phyloP scores from a whole-genome alignment of 2,888 invertebrate genomes.

The Adelognathus sp. region DNA sequence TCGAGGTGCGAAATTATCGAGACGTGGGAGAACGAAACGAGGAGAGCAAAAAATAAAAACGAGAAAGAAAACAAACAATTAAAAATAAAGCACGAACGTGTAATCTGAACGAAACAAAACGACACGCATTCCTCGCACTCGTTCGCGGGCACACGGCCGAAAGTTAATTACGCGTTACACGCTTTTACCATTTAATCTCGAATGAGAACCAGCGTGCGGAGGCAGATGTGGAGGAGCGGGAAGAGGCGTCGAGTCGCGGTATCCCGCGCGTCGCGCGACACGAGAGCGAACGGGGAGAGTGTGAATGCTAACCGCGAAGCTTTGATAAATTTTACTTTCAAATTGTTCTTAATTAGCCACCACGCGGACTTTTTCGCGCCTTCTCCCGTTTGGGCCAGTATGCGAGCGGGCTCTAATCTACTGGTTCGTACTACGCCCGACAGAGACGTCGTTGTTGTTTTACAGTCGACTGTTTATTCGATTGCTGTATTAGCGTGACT shows the following conservation, averaged over 20 bases:
- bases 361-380: conserved; percentile 2
- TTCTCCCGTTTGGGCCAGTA: conserved; percentile 7
- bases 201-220: conserved; percentile 43
- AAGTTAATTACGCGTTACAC: conserved; percentile 64
- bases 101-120: conserved; percentile 53
- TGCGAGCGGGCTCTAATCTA: conserved; percentile 49
- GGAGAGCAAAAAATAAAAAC: conserved; percentile 5
- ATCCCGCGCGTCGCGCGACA: conserved; percentile 36
- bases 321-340: conserved; percentile 64
- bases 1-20: conserved; percentile 7
- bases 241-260: conserved; percentile 37
- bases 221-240: conserved; percentile 11
- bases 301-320: conserved; percentile 38
- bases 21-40: conserved; percentile 30
- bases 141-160: conserved; percentile 30
- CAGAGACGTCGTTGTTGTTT: conserved; percentile 1
- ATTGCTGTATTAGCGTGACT: too few relatives aligned
- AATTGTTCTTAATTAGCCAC: conserved; percentile 58
- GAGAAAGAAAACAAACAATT: conserved; percentile 13
- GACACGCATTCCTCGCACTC: conserved; percentile 54
- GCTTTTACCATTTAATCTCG: conserved; percentile 64
- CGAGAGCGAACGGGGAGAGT: conserved; percentile 2
- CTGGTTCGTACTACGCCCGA: conserved; percentile 7
- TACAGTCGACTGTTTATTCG: not conserved
- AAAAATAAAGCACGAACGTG: conserved; percentile 9